Evolutionary conservation across 2,888 invertebrate genomes (phyloP).

Genomic region (Catocala nupta): DNA sequence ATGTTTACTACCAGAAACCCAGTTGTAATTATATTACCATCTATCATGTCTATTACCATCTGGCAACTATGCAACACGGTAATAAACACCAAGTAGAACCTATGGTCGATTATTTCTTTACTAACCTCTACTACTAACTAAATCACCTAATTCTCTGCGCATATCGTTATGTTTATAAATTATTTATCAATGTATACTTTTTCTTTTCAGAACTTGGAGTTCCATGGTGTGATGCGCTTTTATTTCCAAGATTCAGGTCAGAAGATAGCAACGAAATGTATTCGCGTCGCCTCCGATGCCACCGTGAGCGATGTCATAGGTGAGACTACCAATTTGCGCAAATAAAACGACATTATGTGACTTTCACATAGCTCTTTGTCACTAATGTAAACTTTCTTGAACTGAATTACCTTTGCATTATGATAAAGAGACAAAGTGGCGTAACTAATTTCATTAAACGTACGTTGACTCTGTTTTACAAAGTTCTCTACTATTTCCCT

Average conservation of each 20-base stretch:
- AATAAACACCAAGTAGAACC: too few relatives aligned
- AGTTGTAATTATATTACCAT: too few relatives aligned
- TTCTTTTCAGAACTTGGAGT: slow-evolving; percentile 95
- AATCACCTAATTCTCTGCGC: too few relatives aligned
- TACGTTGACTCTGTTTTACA: slow-evolving; percentile 6
- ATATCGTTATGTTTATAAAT: background rate
- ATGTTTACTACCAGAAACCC: too few relatives aligned
- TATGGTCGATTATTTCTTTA: too few relatives aligned
- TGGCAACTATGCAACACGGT: too few relatives aligned
- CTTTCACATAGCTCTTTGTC: slow-evolving; percentile 25
- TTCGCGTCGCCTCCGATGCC: slow-evolving; percentile 98
- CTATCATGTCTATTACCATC: too few relatives aligned
- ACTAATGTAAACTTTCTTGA: slow-evolving; percentile 23
- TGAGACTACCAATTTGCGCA: slow-evolving; percentile 55
- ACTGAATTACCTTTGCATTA: slow-evolving; percentile 16
- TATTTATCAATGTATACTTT: slow-evolving; percentile 14
- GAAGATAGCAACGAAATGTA: slow-evolving; percentile 99
- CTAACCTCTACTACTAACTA: too few relatives aligned
- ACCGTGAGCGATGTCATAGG: slow-evolving; percentile 98
- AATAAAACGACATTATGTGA: slow-evolving; percentile 19
- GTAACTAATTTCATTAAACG: slow-evolving; percentile 15
- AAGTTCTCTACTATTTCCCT: slow-evolving; percentile 11
- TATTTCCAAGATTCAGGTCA: slow-evolving; percentile 99
- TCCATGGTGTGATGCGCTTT: slow-evolving; percentile 99
- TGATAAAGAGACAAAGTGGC: slow-evolving; percentile 13